phyloP scores from a whole-genome alignment of 2,113 vertebrate genomes.

The Dascyllus trimaculatus region DNA sequence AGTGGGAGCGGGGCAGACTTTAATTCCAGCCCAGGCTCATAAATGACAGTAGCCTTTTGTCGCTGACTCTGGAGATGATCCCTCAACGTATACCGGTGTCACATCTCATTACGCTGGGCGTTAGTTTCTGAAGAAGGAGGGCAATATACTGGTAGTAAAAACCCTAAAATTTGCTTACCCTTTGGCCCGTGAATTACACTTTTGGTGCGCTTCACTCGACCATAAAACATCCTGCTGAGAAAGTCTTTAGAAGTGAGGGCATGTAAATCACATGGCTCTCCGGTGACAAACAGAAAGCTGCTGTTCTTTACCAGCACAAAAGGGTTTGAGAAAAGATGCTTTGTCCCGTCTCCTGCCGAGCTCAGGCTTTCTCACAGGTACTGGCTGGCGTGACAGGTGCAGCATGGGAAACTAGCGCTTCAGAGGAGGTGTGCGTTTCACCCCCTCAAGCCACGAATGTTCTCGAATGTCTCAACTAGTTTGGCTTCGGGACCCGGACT shows the following conservation, averaged over 20 bases:
- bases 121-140: conserved; percentile 17
- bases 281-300: conserved; percentile 66
- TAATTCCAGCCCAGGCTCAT: conserved; percentile 62
- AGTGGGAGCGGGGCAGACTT: conserved; percentile 58
- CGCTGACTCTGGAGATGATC: conserved; percentile 48
- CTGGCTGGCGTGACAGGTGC: conserved; percentile 70
- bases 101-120: conserved; percentile 48
- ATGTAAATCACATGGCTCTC: conserved; percentile 66
- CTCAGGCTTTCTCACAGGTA: conserved; percentile 62
- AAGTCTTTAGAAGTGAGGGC: conserved; percentile 43
- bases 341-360: conserved; percentile 62
- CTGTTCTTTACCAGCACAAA: conserved; percentile 60
- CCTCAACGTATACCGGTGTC: conserved; percentile 44
- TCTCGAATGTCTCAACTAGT: conserved; percentile 67
- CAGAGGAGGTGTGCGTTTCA: conserved; percentile 73
- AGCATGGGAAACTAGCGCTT: conserved; percentile 64
- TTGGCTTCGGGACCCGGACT: conserved; percentile 33
- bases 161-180: conserved; percentile 29
- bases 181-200: conserved; percentile 31
- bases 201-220: conserved; percentile 12
- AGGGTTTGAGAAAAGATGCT: conserved; percentile 57
- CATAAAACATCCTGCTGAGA: conserved; percentile 11
- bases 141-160: conserved; percentile 30
- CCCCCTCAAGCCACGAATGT: conserved; percentile 54
- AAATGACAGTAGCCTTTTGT: conserved; percentile 71